Evolutionary conservation across 2,113 vertebrate species (phyloP).

Genomic region (Micronycteris hirsuta): DNA sequence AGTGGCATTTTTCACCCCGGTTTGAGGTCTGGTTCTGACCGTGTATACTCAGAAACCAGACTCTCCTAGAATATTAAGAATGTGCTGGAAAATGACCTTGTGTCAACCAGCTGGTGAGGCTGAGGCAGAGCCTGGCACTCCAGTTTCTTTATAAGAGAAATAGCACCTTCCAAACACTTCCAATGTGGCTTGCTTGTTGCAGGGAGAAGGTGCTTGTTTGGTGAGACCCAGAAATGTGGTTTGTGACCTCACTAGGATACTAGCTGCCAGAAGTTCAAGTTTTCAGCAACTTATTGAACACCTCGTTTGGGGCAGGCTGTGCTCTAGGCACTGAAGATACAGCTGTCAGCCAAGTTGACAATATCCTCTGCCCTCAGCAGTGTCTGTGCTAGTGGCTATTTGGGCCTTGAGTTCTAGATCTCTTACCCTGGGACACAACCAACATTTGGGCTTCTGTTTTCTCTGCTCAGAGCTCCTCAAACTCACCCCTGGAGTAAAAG

Average conservation of each 20-base stretch:
- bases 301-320: background rate
- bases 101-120: background rate
- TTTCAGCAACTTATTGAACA: background rate
- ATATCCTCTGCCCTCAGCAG: no score
- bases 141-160: background rate
- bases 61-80: background rate
- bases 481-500: background rate
- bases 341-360: background rate
- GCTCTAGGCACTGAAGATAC: background rate
- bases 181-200: background rate
- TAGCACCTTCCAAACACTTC: background rate
- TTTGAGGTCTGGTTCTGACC: background rate
- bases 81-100: background rate
- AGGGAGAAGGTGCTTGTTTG: background rate
- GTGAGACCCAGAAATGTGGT: background rate
- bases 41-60: background rate
- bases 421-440: background rate
- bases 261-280: background rate
- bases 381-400: background rate
- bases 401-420: background rate
- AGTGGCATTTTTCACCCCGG: background rate
- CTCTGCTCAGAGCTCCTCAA: background rate
- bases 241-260: background rate
- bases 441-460: background rate
- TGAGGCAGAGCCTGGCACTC: background rate